Evolutionary conservation across 2,797 vertebrate species (phyloP), one percentile per base, ranked within the genome.

Genomic region (Lophius americanus): DNA sequence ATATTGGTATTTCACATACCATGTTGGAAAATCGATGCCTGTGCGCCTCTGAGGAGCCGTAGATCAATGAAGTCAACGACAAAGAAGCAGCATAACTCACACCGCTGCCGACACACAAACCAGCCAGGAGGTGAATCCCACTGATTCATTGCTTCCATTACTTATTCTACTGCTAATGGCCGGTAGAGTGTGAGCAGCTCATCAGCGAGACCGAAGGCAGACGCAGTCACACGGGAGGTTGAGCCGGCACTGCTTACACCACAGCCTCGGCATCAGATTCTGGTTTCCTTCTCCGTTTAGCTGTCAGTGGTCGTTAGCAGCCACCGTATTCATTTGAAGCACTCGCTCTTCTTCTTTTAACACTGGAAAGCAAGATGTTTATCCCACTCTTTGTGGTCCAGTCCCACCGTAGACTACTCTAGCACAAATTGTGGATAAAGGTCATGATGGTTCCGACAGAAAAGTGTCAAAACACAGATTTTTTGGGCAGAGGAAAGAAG

Each of bases 51-150:
- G 36, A 60, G 54, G 61, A 70, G 60, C 68, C 11, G 64, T 78
- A 32, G 41, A 64, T 81, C 64, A 78, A 76, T 33, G 38, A 33
- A 4, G 43, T 87, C 82, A 65, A 88, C 81, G 82, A 52, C 62
- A 44, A 72, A 74, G 55, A 60, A 49, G 44, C 69, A 69, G 63
- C 46, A 79, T 85, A 81, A 79, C 60, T 85, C 76, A 79, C 51
- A 63, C 2, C 32, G 12, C 49, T 6, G 2, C 63, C 68, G 78
- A 47, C 47, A 68, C 53, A 49, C 49, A 69, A 60, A 64, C n/a
- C 41, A 68, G 59, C 64, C 48, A 62, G 58, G 42, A 64, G 48
- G 67, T 82, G 9, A 56, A 84, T 89, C 73, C 70, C 64, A 70
- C 48, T 54, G 53, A 76, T 70, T 71, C 49, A 72, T n/a, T 46